Conservation (phyloP, 2,113 vertebrate species). For the Mormyrus lacerda region DNA sequence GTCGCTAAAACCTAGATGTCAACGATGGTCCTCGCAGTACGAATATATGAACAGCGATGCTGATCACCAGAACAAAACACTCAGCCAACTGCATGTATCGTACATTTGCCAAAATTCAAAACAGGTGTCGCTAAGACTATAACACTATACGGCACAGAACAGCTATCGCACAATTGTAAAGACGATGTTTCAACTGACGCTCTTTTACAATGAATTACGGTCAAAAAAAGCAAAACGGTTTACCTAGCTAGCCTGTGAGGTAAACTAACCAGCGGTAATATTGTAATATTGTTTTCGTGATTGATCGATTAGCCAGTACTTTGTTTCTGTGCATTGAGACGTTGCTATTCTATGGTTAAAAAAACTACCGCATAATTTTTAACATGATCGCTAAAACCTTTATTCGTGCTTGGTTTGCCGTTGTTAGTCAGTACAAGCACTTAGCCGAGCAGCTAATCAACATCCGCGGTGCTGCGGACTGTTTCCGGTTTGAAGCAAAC, state of each 20-base stretch:
- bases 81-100: background rate
- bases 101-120: background rate
- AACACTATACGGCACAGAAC: background rate
- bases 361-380: background rate
- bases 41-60: background rate
- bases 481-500: constrained; percentile 13
- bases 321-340: background rate
- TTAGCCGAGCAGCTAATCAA: background rate
- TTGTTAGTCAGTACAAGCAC: background rate
- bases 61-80: background rate
- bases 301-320: background rate
- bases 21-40: background rate
- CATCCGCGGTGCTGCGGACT: constrained; percentile 14
- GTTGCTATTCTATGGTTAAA: background rate
- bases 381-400: background rate
- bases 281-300: background rate
- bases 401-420: background rate
- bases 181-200: background rate
- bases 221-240: background rate
- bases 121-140: background rate
- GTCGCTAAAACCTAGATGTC: background rate
- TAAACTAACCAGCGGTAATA: background rate
- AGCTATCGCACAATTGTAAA: background rate
- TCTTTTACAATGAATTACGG: background rate
- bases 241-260: background rate